Percentiles rank a stretch among this genome's conserved stretches.
Evolutionary conservation across 2,113 vertebrate species (phyloP).

Genomic region (Alligator mississippiensis): DNA sequence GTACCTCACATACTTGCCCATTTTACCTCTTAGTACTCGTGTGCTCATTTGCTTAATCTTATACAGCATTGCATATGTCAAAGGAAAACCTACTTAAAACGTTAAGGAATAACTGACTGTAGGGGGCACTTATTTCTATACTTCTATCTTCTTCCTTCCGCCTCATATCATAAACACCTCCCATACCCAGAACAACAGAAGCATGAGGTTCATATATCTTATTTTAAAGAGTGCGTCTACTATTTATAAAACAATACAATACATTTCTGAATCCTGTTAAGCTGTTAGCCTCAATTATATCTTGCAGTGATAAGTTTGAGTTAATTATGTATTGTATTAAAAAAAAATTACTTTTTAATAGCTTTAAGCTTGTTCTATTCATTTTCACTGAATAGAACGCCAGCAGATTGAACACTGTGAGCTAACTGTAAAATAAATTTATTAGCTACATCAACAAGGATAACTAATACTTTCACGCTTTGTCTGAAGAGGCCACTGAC

Average conservation of each 20-base stretch:
- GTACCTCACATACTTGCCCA: no score
- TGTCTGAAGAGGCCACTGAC: not conserved
- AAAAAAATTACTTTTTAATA: not conserved
- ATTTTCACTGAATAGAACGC: not conserved
- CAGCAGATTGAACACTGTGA: not conserved
- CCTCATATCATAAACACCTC: no score
- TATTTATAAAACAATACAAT: not conserved
- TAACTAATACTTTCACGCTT: not conserved
- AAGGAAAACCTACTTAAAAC: no score
- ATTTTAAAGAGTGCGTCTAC: not conserved
- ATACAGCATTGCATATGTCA: no score
- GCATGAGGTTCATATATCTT: not conserved
- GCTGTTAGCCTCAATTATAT: not conserved
- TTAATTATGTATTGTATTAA: not conserved
- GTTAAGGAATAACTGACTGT: no score
- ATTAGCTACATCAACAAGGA: not conserved
- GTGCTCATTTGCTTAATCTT: no score
- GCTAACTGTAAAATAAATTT: not conserved
- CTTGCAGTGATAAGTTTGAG: conserved; percentile 10
- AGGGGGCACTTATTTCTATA: not conserved
- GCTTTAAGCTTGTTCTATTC: not conserved
- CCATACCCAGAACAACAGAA: not conserved
- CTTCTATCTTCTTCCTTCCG: not conserved
- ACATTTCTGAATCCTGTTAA: not conserved
- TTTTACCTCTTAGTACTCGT: no score